Base-by-base conservation (phyloP, 2,888 invertebrate genomes). In the Dryomyza anilis region DNA sequence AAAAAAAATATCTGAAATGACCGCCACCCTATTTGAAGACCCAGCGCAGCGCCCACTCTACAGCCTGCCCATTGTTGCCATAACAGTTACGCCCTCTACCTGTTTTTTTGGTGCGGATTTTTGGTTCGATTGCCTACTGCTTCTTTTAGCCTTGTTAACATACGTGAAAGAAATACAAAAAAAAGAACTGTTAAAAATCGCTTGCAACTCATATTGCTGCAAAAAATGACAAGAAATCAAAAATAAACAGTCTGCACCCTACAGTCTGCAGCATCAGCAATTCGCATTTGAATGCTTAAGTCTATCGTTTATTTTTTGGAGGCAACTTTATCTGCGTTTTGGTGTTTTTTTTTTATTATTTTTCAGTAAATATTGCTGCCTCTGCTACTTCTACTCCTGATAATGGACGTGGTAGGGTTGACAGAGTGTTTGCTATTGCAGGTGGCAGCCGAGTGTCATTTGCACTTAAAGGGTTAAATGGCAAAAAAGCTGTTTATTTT, bases 381-480 rank as follows among this genome's bases (percentile, higher is more conserved):
- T 21, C 7, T 25, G 25, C 23, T 19, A 25, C 14, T 8, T 23
- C 10, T 14, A 14, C 23, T 2, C 25, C 23, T 7, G 48, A 8
- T 12, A 7, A 12, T 33, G 33, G 33, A n/a, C n/a, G 33, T 33
- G 39, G 39, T n/a, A 7, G 4, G 12, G 39, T 12, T 2, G 39
- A 39, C 14, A 39, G 3, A n/a, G 39, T 12, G 39, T 6, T 12
- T 5, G 39, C 14, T n/a, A 3, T 23, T 25, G 25, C 12, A 16
- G 2, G 30, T 19, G 55, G 33, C 25, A 12, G 23, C 21, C 23
- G 36, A 19, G 55, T 55, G 55, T 55, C 36, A 55, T 55, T 19
- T 55, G 36, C 36, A 55, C 55, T 55, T 55, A 55, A 55, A 55
- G 55, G 55, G 55, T 55, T 55, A 55, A 55, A 21, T 55, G 33